A percentile compares a stretch with the other conserved stretches of the same genome.
Evolutionary conservation across 2,113 vertebrate species (phyloP).

Genomic region (Geococcyx californianus): DNA sequence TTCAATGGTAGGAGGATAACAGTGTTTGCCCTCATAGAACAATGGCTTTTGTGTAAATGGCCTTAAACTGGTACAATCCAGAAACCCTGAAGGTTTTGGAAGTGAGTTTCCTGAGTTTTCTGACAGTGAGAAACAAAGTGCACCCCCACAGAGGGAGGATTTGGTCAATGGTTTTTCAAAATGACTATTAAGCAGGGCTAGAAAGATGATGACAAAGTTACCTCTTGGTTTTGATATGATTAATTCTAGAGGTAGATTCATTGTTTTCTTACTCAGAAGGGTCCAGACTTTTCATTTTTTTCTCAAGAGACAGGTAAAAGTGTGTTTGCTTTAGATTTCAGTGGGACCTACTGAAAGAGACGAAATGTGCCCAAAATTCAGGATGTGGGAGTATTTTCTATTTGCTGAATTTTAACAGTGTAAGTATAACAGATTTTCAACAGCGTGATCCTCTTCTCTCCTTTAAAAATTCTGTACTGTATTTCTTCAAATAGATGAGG

Average conservation of each 20-base stretch:
- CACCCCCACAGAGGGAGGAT: background rate
- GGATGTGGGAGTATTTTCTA: background rate
- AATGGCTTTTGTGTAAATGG: conserved; percentile 25
- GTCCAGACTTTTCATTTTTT: background rate
- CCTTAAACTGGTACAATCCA: background rate
- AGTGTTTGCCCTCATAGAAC: background rate
- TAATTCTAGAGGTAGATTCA: background rate
- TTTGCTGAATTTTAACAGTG: background rate
- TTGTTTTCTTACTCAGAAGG: background rate
- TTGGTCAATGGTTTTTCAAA: background rate
- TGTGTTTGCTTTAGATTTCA: background rate
- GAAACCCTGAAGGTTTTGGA: background rate
- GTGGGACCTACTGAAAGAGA: background rate
- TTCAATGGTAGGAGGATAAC: background rate
- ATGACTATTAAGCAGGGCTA: background rate
- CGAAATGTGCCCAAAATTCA: background rate
- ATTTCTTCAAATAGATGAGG: background rate
- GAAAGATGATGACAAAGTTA: background rate
- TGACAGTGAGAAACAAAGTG: background rate
- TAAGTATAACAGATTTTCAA: background rate
- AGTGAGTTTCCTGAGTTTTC: background rate
- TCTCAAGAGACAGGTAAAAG: background rate
- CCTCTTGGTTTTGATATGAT: background rate
- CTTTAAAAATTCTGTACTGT: background rate
- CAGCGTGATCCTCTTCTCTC: background rate